These are phyloP conservation scores for Portunus trituberculatus DNA, from an alignment of 1,140 invertebrate genomes.

Conservation along the genomic window DNA sequence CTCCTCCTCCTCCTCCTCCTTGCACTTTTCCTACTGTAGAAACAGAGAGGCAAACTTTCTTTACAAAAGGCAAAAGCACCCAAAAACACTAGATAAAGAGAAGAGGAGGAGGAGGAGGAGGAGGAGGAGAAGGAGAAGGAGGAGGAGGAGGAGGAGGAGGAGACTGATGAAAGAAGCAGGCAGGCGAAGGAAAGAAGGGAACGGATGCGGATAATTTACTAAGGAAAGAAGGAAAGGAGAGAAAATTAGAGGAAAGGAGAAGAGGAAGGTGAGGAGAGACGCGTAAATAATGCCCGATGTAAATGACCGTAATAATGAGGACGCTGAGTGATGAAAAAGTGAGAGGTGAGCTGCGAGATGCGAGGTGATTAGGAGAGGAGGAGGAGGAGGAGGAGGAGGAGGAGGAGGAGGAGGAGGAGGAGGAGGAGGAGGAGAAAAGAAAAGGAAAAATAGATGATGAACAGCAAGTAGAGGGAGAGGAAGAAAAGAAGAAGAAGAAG, in stretches of 20 bases:
- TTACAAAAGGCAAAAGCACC: not conserved
- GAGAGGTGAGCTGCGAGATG: no score
- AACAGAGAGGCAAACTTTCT: not conserved
- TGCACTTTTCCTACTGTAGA: not conserved
- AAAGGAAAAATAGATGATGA: not conserved
- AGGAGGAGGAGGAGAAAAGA: not conserved
- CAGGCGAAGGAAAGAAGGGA: not conserved
- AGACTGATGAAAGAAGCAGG: not conserved
- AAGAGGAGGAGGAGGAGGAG: not conserved
- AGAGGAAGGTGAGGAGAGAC: not conserved
- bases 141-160: not conserved
- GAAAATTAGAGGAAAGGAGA: conserved; percentile 23
- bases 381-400: not conserved
- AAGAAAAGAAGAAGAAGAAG: not conserved
- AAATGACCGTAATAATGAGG: not conserved
- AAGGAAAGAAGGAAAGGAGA: not conserved
- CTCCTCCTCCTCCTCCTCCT: not conserved
- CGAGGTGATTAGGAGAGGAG: not conserved
- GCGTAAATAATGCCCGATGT: not conserved
- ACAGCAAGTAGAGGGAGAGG: not conserved
- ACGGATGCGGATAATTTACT: not conserved
- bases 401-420: not conserved
- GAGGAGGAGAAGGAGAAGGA: not conserved
- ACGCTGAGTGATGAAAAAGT: not conserved
- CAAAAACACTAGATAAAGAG: not conserved